These are phyloP conservation scores for Melanotaenia duboulayi DNA, from an alignment of 2,113 vertebrate species.

Conservation along the genomic window DNA sequence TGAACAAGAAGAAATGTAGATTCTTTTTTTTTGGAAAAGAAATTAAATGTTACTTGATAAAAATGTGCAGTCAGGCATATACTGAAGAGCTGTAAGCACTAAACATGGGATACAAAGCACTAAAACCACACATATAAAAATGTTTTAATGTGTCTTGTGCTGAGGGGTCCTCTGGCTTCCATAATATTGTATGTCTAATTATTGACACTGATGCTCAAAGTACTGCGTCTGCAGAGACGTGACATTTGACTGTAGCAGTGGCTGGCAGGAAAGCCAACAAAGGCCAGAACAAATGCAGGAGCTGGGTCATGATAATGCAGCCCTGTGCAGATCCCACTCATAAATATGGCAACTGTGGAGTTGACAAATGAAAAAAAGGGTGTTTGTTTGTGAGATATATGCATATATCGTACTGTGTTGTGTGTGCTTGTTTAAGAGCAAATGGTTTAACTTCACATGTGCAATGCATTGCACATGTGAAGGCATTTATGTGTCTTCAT, in stretches of 20 bases:
- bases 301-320: conserved; percentile 65
- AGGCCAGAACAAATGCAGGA: conserved; percentile 71
- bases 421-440: conserved; percentile 24
- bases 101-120: conserved; percentile 39
- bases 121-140: conserved; percentile 46
- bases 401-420: conserved; percentile 15
- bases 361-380: conserved; percentile 19
- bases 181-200: conserved; percentile 75
- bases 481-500: conserved; percentile 66
- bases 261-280: conserved; percentile 77
- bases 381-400: conserved; percentile 28
- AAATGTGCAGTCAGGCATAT: conserved; percentile 13
- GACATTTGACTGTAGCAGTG: conserved; percentile 79
- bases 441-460: conserved; percentile 8
- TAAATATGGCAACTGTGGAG: conserved; percentile 74
- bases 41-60: no score
- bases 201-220: conserved; percentile 82
- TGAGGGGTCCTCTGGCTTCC: conserved; percentile 54
- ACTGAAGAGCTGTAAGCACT: not conserved
- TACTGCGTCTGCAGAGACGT: conserved; percentile 75
- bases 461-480: conserved; percentile 41
- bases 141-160: conserved; percentile 51
- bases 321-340: conserved; percentile 65
- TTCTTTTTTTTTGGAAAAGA: no score
- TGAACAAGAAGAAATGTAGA: no score